Conservation (phyloP, 35 echinoderm and acorn worm genomes). For the Holothuria glaberrima region DNA sequence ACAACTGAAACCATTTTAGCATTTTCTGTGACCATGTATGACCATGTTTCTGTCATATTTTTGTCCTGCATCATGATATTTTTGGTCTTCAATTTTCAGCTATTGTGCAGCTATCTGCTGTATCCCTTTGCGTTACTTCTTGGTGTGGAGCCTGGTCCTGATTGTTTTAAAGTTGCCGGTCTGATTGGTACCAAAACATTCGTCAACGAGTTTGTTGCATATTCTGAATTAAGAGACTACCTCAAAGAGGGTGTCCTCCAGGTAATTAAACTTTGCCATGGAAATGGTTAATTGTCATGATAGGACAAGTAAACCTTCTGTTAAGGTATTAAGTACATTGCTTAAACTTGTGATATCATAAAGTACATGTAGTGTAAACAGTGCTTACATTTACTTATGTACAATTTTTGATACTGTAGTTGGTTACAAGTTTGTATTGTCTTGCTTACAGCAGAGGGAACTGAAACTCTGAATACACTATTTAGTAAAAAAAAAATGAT, state of each 20-base stretch:
- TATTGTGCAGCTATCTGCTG: slow-evolving; percentile 61
- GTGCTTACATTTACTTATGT: neutral
- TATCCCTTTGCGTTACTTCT: slow-evolving; percentile 63
- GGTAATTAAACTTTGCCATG: slow-evolving; percentile 5
- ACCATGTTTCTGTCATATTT: no score
- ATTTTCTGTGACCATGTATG: no score
- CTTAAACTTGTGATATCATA: neutral
- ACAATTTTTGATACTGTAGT: neutral
- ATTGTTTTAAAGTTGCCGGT: slow-evolving; percentile 51
- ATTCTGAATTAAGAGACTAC: slow-evolving; percentile 10
- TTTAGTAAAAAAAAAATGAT: no score
- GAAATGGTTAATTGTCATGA: neutral
- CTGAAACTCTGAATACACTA: no score
- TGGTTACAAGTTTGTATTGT: neutral
- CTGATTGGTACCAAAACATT: slow-evolving; percentile 69
- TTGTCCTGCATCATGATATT: neutral
- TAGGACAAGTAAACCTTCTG: neutral
- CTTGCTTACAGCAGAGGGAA: neutral
- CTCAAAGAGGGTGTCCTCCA: neutral
- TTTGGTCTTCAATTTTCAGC: neutral
- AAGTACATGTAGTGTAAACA: neutral
- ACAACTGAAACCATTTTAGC: no score
- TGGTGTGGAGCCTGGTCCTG: neutral
- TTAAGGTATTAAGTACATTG: no score
- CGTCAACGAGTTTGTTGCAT: slow-evolving; percentile 66